These are phyloP conservation scores for Scatophagus argus DNA, from an alignment of 2,113 vertebrate genomes.

Conservation along the genomic window DNA sequence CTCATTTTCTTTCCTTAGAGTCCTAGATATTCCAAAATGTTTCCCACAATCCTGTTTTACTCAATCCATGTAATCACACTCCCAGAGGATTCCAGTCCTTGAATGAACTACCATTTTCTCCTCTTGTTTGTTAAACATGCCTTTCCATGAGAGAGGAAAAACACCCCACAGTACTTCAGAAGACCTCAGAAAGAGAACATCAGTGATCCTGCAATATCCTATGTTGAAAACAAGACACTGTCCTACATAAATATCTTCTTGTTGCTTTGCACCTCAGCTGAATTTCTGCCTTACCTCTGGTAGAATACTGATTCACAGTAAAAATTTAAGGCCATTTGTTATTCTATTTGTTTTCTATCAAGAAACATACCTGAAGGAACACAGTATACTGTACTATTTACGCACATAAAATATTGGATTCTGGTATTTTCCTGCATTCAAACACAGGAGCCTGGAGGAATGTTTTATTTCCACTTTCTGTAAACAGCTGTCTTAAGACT, in stretches of 20 bases:
- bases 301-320: slow-evolving; percentile 37
- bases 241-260: slow-evolving; percentile 26
- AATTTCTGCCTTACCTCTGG: slow-evolving; percentile 14
- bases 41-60: slow-evolving; percentile 43
- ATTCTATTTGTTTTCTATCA: slow-evolving; percentile 41
- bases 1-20: slow-evolving; percentile 27
- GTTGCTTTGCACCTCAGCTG: not conserved
- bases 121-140: slow-evolving; percentile 26
- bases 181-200: slow-evolving; percentile 20
- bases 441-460: not conserved
- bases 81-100: slow-evolving; percentile 47
- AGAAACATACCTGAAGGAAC: not conserved
- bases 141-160: slow-evolving; percentile 28
- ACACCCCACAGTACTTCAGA: not conserved
- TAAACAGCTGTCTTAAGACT: slow-evolving; percentile 12
- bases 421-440: slow-evolving; percentile 1
- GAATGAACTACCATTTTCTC: slow-evolving; percentile 50
- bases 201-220: slow-evolving; percentile 35
- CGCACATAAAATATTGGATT: slow-evolving; percentile 6
- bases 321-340: slow-evolving; percentile 40
- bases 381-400: slow-evolving; percentile 1
- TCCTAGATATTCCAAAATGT: slow-evolving; percentile 42
- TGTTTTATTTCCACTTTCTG: slow-evolving; percentile 1
- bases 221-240: slow-evolving; percentile 3
- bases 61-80: slow-evolving; percentile 58